phyloP scores from a whole-genome alignment of 2,797 vertebrate genomes.

The Natrix natrix region DNA sequence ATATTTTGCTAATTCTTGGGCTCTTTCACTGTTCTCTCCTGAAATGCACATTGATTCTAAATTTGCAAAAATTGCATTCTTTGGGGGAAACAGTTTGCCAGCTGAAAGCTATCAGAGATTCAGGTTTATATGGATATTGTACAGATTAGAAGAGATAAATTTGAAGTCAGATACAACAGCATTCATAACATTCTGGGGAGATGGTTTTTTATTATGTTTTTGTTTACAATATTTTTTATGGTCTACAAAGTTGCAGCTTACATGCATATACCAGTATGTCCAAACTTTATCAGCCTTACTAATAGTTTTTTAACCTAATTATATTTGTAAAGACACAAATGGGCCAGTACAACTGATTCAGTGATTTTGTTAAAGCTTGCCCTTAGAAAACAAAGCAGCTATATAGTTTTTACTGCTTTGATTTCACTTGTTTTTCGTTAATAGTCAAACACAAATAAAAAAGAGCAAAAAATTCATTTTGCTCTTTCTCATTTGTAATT shows the following conservation, averaged over 20 bases:
- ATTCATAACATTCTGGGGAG: background rate
- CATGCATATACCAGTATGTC: background rate
- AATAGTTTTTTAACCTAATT: background rate
- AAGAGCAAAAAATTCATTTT: constrained; percentile 2
- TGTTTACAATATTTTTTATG: background rate
- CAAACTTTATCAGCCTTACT: background rate
- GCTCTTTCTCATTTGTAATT: constrained; percentile 48
- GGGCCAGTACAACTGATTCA: background rate
- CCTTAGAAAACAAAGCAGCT: background rate
- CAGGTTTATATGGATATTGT: background rate
- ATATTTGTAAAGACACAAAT: background rate
- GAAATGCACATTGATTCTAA: background rate
- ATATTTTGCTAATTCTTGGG: background rate
- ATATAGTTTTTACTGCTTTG: constrained; percentile 25
- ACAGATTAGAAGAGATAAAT: background rate
- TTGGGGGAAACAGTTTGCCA: background rate
- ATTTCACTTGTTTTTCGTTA: constrained; percentile 11
- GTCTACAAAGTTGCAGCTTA: background rate
- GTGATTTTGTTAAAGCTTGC: background rate
- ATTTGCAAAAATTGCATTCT: background rate
- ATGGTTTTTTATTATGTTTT: background rate
- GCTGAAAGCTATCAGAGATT: background rate
- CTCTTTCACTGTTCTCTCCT: background rate
- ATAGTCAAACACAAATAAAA: background rate
- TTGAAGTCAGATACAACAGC: no score